Evolutionary conservation across 2,888 invertebrate genomes (phyloP), one percentile per base, ranked within the genome.

Genomic region (Thyatira batis): DNA sequence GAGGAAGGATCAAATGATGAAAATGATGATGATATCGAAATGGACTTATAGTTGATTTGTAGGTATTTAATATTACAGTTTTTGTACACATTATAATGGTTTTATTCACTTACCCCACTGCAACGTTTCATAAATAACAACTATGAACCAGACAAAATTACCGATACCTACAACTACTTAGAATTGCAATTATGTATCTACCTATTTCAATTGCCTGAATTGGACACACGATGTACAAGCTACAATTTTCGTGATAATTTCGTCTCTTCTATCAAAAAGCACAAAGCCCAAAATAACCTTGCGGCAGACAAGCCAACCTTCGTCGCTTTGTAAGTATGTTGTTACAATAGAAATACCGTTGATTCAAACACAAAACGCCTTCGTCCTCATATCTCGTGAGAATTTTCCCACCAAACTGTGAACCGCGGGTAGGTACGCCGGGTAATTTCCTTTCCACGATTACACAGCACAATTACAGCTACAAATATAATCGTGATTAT

Each of bases 371-470:
- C 61, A 55, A 56, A 50, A 48, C 51, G 52, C 61, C 55, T 58
- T 49, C 62, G 52, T 57, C 58, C 49, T 63, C 51, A 51, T 48
- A 45, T 60, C 45, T 61, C 71, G 71, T 79, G 81, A 58, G 80
- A 81, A 74, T 58, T 54, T 78, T 80, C 81, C 66, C 80, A 78
- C 65, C 55, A 60, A 59, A 62, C 54, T 33, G 45, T 44, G 44
- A 59, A 63, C 62, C 59, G 17, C 17, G 43, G 17, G 44, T 9
- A 20, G 20, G 60, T 65, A 59, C 58, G 52, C 53, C 49, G 39
- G 39, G 57, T 58, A 58, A 57, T 57, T 60, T 52, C 51, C 51
- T 62, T 54, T 54, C 64, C 52, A 58, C 57, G 44, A 49, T 53
- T 48, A 67, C 54, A 61, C 64, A 65, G 59, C 54, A 58, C 61